Evolutionary conservation across 2,888 invertebrate genomes (phyloP).

Genomic region (Ischnura elegans): DNA sequence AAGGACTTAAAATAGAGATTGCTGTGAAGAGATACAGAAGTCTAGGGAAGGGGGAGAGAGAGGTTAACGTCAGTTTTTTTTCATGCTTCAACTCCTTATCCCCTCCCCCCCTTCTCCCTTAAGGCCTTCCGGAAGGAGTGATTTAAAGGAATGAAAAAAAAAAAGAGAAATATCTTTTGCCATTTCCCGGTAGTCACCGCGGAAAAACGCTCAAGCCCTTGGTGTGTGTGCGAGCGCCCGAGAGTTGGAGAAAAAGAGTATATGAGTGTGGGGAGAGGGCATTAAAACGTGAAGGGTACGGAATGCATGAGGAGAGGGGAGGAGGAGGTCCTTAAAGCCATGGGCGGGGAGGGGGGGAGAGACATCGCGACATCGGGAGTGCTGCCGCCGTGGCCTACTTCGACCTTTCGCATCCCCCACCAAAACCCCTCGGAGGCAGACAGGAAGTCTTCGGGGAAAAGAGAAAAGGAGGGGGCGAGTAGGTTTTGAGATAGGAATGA

Average conservation of each 20-base stretch:
- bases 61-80: neutral
- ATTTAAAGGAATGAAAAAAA: neutral
- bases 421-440: no score
- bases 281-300: constrained; percentile 20
- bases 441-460: neutral
- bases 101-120: neutral
- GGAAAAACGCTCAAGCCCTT: neutral
- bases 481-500: neutral
- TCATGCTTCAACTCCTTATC: no score
- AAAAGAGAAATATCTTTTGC: neutral
- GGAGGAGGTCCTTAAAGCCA: neutral
- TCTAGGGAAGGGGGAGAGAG: neutral
- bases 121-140: neutral
- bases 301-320: constrained; percentile 23
- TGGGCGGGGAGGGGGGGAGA: neutral
- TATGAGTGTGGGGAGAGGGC: neutral
- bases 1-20: constrained; percentile 26
- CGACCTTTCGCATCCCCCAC: neutral
- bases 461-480: neutral
- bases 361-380: constrained; percentile 31
- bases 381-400: neutral
- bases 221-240: neutral
- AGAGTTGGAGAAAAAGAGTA: neutral
- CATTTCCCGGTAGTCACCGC: neutral
- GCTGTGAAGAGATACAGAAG: neutral